Evolutionary conservation across 2,113 vertebrate genomes (phyloP).

Genomic region (Crotophaga sulcirostris): DNA sequence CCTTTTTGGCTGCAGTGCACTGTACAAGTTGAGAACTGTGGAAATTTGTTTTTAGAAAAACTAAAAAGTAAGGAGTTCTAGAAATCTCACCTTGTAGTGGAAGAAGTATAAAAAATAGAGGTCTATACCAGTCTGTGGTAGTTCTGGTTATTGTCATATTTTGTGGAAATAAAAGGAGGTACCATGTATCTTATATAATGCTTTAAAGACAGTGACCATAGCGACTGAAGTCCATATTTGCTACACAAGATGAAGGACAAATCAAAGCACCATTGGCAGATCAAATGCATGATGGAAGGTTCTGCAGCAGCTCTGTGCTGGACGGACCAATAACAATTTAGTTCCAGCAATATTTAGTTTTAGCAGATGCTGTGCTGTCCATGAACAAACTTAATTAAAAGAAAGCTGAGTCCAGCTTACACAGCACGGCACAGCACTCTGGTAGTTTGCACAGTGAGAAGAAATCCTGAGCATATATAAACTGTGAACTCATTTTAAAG

Average conservation of each 20-base stretch:
- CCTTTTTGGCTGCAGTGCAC: not conserved
- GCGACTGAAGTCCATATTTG: not conserved
- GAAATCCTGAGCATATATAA: not conserved
- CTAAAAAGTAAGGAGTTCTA: not conserved
- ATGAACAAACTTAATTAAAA: conserved; percentile 58
- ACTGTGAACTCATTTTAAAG: conserved; percentile 23
- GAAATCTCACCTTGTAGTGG: not conserved
- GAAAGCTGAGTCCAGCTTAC: conserved; percentile 28
- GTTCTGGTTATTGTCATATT: not conserved
- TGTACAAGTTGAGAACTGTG: not conserved
- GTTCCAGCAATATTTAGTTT: conserved; percentile 43
- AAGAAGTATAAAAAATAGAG: not conserved
- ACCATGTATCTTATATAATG: not conserved
- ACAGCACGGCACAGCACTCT: not conserved
- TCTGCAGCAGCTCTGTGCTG: not conserved
- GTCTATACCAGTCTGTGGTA: not conserved
- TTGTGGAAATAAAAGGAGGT: not conserved
- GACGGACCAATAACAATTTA: not conserved
- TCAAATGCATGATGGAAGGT: conserved; percentile 5
- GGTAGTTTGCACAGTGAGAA: conserved; percentile 34
- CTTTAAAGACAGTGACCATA: not conserved
- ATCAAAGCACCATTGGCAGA: conserved; percentile 38
- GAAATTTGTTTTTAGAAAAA: not conserved
- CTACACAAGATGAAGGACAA: not conserved
- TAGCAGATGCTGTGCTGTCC: conserved; percentile 36